Percentiles rank a stretch among this genome's conserved stretches.
phyloP scores from a whole-genome alignment of 2,113 vertebrate genomes.

The Columba livia region DNA sequence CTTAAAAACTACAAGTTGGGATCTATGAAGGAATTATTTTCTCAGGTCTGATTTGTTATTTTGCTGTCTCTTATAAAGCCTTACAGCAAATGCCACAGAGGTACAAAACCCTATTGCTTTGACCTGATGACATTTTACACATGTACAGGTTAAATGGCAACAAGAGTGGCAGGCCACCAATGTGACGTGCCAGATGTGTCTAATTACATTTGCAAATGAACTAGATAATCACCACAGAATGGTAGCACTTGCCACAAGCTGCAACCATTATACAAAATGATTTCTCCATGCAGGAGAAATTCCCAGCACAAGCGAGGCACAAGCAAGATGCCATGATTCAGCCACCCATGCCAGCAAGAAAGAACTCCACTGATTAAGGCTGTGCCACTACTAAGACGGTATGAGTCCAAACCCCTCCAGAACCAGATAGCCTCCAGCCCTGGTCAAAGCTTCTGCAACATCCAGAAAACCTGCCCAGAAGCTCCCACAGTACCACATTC shows the following conservation, averaged over 20 bases:
- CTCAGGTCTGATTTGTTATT: neutral
- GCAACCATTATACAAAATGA: neutral
- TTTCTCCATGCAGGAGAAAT: neutral
- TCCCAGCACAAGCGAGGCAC: neutral
- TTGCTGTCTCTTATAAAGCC: neutral
- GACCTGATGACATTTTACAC: neutral
- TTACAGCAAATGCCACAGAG: neutral
- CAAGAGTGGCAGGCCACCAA: neutral
- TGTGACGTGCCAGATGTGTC: neutral
- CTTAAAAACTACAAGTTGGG: neutral
- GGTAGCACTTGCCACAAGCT: neutral
- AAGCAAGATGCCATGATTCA: neutral
- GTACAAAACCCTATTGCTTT: neutral
- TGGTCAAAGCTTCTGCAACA: neutral
- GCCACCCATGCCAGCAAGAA: neutral
- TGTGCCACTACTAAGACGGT: neutral
- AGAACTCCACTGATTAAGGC: neutral
- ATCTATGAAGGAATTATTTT: neutral
- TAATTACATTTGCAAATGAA: neutral
- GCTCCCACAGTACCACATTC: neutral
- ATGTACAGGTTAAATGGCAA: neutral
- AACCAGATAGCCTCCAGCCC: neutral
- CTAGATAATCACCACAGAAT: neutral
- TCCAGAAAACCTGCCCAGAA: neutral
- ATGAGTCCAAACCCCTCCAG: neutral